Evolutionary conservation across 2,888 invertebrate species (phyloP).

Genomic region (Spialia ferax): DNA sequence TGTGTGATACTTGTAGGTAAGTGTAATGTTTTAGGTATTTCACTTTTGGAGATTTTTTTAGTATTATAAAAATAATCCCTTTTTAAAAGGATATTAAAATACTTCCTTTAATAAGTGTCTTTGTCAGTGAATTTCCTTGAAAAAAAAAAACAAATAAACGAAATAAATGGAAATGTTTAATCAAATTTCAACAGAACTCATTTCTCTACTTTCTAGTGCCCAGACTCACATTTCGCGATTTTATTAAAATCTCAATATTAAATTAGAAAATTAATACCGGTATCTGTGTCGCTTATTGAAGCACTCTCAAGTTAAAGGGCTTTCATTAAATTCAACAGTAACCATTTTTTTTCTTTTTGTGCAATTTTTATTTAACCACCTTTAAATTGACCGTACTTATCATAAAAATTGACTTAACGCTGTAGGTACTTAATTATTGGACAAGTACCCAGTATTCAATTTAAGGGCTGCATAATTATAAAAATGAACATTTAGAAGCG

Average conservation of each 20-base stretch:
- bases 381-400: too few relatives aligned
- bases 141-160: background rate
- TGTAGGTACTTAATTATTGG: too few relatives aligned
- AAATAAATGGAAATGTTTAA: background rate
- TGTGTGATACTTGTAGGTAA: too few relatives aligned
- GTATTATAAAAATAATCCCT: too few relatives aligned
- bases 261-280: slow-evolving; percentile 9
- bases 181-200: slow-evolving; percentile 9
- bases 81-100: background rate
- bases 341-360: too few relatives aligned
- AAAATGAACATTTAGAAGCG: slow-evolving; percentile 60
- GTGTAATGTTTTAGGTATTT: too few relatives aligned
- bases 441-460: slow-evolving; percentile 10
- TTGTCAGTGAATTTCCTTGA: background rate
- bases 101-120: background rate
- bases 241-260: slow-evolving; percentile 27
- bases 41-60: too few relatives aligned
- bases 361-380: too few relatives aligned
- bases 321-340: slow-evolving; percentile 9
- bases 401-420: background rate
- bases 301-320: background rate
- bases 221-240: slow-evolving; percentile 26
- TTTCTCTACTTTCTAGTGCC: slow-evolving; percentile 1
- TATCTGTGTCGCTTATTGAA: slow-evolving; percentile 11
- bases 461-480: slow-evolving; percentile 37